phyloP scores from a whole-genome alignment of 2,797 vertebrate genomes.

The Pangasius macronema region DNA sequence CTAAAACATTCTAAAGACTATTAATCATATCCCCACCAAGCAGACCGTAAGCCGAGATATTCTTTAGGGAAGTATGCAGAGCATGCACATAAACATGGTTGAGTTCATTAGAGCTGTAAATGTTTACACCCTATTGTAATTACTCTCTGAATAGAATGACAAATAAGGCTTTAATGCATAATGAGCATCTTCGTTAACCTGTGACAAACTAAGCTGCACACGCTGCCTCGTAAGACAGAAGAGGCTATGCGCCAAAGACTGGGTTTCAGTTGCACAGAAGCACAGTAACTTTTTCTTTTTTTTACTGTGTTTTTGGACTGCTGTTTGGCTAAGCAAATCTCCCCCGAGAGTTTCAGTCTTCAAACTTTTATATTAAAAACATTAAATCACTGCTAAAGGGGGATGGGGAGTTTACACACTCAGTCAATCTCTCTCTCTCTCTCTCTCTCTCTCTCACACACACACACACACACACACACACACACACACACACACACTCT shows the following conservation, averaged over 20 bases:
- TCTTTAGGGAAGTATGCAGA: slow-evolving; percentile 40
- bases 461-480: background rate
- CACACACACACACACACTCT: background rate
- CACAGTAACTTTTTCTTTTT: slow-evolving; percentile 16
- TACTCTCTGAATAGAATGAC: slow-evolving; percentile 62
- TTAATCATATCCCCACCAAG: background rate
- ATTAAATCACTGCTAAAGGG: slow-evolving; percentile 52
- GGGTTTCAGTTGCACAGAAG: slow-evolving; percentile 11
- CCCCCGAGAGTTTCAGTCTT: slow-evolving; percentile 48
- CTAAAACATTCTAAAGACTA: background rate
- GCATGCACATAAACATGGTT: slow-evolving; percentile 49
- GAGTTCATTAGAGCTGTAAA: slow-evolving; percentile 74
- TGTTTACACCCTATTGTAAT: slow-evolving; percentile 70
- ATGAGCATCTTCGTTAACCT: slow-evolving; percentile 64
- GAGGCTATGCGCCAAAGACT: background rate
- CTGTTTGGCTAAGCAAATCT: slow-evolving; percentile 46
- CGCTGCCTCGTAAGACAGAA: slow-evolving; percentile 5
- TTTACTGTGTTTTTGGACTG: slow-evolving; percentile 21
- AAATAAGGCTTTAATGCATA: slow-evolving; percentile 64
- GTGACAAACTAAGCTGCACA: slow-evolving; percentile 50
- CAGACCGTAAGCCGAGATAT: slow-evolving; percentile 19
- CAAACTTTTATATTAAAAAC: slow-evolving; percentile 60
- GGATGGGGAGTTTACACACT: slow-evolving; percentile 28
- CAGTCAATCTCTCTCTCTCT: slow-evolving; percentile 3
- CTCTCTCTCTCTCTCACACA: background rate